Evolutionary conservation across 2,113 vertebrate species (phyloP), one percentile per base, ranked within the genome.

Genomic region (Rostratula benghalensis): DNA sequence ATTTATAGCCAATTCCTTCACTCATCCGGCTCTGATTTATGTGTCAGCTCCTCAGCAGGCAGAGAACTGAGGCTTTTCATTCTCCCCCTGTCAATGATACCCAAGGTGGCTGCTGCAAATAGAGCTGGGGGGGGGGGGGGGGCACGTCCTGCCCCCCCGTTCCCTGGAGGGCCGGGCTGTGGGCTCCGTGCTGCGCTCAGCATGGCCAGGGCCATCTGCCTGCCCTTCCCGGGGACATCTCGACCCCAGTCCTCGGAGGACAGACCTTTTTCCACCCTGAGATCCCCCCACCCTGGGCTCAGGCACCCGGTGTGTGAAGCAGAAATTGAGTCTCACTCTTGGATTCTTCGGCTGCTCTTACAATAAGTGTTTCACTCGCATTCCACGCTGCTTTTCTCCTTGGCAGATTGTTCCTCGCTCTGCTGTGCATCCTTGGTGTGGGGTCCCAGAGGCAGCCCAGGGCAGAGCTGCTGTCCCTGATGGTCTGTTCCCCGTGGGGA

Each of bases 281-380:
- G 73, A 14, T 43, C 13, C 73, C 67, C 59, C 20, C 79, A 60
- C 51, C 23, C 43, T 21, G 5, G 37, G 65, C 65, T 41, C 59
- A 21, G 73, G 51, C 39, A 27, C 5, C 8, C 1, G 3, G 5
- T 20, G 18, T 18, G 1, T 5, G 14, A n/a, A 39, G 74, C 80
- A 50, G 39, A 50, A 19, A 19, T 53, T 33, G 37, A 21, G 20
- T 59, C 56, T 57, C 11, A 23, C 51, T 70, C 51, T 75, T 15
- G 39, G 16, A 70, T 69, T 45, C 61, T 57, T 57, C 6, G 74
- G 3, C 41, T 77, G 90, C 67, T 61, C 17, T 33, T 7, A 7
- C 30, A 25, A n/a, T 17, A 39, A 31, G 23, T 2, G 18, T 22
- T 56, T 37, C 17, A 23, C 48, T 71, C 0, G 0, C 3, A 2